Conservation (phyloP, 92 coral and sea anemone species). For the Porites lobata region DNA sequence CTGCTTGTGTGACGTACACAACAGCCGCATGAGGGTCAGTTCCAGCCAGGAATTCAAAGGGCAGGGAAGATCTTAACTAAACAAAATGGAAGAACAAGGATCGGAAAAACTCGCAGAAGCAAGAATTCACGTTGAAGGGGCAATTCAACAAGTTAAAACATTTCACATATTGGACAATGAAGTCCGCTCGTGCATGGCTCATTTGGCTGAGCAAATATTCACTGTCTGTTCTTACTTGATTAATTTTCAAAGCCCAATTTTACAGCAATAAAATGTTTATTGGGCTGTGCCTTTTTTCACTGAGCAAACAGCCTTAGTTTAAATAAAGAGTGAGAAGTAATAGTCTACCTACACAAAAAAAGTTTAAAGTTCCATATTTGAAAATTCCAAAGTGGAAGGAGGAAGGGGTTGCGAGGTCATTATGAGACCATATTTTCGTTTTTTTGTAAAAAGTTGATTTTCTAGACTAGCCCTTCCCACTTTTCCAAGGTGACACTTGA, state of each 20-base stretch:
- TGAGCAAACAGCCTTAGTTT: not conserved
- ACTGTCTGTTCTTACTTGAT: conserved; percentile 39
- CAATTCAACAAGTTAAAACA: conserved; percentile 54
- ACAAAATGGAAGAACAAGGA: conserved; percentile 38
- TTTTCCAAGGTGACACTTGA: no score
- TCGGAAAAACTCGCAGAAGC: conserved; percentile 71
- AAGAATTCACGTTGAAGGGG: conserved; percentile 51
- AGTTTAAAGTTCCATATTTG: no score
- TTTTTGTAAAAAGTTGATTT: no score
- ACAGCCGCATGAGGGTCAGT: conserved; percentile 58
- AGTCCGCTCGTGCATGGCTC: conserved; percentile 54
- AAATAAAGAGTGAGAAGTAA: no score
- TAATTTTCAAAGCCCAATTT: conserved; percentile 31
- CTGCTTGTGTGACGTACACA: conserved; percentile 62
- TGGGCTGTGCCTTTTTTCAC: not conserved
- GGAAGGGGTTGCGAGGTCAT: no score
- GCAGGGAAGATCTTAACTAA: conserved; percentile 62
- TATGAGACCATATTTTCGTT: no score
- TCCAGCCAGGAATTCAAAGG: conserved; percentile 67
- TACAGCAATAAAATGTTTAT: conserved; percentile 16
- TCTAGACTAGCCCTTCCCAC: no score
- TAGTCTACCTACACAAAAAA: no score
- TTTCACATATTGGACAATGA: conserved; percentile 54
- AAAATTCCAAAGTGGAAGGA: no score
- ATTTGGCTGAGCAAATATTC: conserved; percentile 52